Base-by-base conservation (phyloP, 2,113 vertebrate species). In the Pangasianodon gigas region DNA sequence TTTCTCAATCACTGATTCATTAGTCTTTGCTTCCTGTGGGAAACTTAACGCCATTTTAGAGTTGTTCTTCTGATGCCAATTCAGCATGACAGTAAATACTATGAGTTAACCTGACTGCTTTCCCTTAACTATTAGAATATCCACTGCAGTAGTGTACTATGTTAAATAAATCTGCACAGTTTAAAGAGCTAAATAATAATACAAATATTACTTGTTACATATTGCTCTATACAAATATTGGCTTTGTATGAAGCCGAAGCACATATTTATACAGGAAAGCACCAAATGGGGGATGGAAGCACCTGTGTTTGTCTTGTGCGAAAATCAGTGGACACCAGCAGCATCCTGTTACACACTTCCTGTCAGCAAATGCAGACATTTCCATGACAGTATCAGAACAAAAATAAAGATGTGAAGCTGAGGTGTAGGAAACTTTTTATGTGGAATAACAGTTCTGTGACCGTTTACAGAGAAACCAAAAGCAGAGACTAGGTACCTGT, bases 241-340 rank as follows among this genome's bases (percentile, higher is more conserved):
- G 32, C 37, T 44, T 89, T 91, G 37, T 37, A 37, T 37, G 37
- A 37, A 37, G 37, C 67, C 86, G 82, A 84, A 83, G 16, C 58
- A 56, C 89, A 91, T 92, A 92, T 93, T 92, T 93, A 92, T 54
- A 86, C 93, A 94, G 94, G 95, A 95, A 94, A 91, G 71, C 32
- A 85, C 90, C 86, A 83, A 86, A 89, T 60, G 89, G 18, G 26
- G 88, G 80, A 32, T 91, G 95, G 95, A 96, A 95, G 92, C 95
- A 96, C 95, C 95, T 96, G 96, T 94, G 93, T 95, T 95, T 95
- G 94, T 94, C 91, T 93, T 86, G 82, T 74, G 87, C 85, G 88
- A 91, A 93, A 94, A 94, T 95, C 95, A 83, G 54, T 84, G 91
- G 67, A 85, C 67, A 92, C 93, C 91, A 89, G 90, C 93, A 52